Percentiles rank a stretch among this genome's conserved stretches.
Conservation (phyloP, 35 echinoderm and acorn worm genomes). For the Diadema setosum region DNA sequence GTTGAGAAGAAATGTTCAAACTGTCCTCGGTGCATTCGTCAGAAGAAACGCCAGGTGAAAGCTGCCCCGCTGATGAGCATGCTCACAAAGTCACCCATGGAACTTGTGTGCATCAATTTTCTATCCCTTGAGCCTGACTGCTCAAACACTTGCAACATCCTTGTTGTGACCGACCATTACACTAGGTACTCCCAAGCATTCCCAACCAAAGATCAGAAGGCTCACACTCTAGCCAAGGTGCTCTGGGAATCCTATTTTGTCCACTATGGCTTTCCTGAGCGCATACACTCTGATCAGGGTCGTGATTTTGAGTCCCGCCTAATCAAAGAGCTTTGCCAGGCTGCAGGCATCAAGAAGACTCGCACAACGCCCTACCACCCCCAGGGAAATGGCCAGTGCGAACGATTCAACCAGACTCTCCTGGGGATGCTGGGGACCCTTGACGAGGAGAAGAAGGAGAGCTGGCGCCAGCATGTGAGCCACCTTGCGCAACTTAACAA, state of each 20-base stretch:
- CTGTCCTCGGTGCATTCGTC: not conserved
- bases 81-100: constrained; percentile 21
- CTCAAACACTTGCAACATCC: constrained; percentile 8
- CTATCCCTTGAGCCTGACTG: not conserved
- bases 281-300: not conserved
- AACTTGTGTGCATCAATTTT: constrained; percentile 48
- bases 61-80: constrained; percentile 32
- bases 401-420: constrained; percentile 56
- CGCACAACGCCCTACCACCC: constrained; percentile 71
- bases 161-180: constrained; percentile 60
- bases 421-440: constrained; percentile 54
- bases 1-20: not conserved
- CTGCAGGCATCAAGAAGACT: constrained; percentile 29
- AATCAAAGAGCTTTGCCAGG: constrained; percentile 35
- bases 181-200: constrained; percentile 46
- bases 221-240: constrained; percentile 53
- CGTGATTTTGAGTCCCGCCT: constrained; percentile 58
- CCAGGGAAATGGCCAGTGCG: constrained; percentile 39
- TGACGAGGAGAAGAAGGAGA: not conserved
- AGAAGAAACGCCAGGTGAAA: not conserved
- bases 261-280: not conserved
- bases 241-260: too few relatives aligned
- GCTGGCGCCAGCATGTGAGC: constrained; percentile 24
- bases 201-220: constrained; percentile 69
- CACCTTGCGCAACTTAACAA: too few relatives aligned